Conservation (phyloP, 2,888 invertebrate species). For the Limnephilus rhombicus region DNA sequence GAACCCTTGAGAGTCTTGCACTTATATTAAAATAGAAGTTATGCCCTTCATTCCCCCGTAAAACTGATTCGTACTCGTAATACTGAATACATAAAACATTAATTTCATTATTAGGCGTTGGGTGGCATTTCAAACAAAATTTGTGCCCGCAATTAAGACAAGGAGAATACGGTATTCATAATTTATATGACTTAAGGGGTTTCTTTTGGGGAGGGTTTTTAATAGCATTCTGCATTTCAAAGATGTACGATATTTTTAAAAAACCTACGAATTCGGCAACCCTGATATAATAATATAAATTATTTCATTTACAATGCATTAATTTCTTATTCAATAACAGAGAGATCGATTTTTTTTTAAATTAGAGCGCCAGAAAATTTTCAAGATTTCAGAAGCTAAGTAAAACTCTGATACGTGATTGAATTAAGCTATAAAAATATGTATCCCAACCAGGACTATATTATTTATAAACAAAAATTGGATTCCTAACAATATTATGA, state of each 20-base stretch:
- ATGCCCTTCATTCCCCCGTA: not conserved
- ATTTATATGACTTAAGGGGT: slow-evolving; percentile 63
- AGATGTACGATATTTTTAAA: not conserved
- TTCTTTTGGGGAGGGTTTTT: slow-evolving; percentile 31
- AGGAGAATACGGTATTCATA: slow-evolving; percentile 64
- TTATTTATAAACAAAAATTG: too few species aligned
- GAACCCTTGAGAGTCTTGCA: not conserved
- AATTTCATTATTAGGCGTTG: slow-evolving; percentile 63
- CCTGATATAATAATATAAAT: not conserved
- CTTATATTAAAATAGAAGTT: not conserved
- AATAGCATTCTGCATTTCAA: not conserved
- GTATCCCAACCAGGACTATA: too few species aligned
- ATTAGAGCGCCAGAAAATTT: not conserved
- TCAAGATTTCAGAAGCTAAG: too few species aligned
- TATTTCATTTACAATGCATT: too few species aligned
- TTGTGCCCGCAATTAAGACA: slow-evolving; percentile 65
- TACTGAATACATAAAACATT: slow-evolving; percentile 65
- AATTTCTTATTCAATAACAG: not conserved
- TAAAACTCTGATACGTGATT: too few species aligned
- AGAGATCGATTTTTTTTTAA: not conserved
- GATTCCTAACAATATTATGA: too few species aligned
- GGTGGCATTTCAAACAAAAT: slow-evolving; percentile 62
- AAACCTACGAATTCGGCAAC: not conserved
- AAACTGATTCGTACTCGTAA: slow-evolving; percentile 40
- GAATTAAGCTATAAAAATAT: too few species aligned